A percentile compares a stretch with the other conserved stretches of the same genome.
These are phyloP conservation scores for Mastacembelus armatus DNA, from an alignment of 2,797 vertebrate genomes.

Conservation along the genomic window DNA sequence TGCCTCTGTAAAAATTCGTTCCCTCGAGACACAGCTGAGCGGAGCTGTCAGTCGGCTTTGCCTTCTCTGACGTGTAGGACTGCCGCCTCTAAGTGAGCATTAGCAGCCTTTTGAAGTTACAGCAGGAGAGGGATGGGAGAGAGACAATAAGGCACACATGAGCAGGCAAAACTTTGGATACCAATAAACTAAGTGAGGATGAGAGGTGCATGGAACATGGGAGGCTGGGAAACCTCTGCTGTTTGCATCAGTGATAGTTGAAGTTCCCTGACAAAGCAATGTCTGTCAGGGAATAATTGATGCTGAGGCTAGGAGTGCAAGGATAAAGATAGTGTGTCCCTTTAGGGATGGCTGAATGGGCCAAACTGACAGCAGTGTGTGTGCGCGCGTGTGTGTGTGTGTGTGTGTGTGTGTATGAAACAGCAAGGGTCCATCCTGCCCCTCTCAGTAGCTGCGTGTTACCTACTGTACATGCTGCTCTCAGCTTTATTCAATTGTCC, in stretches of 20 bases:
- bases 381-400: constrained; percentile 19
- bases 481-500: constrained; percentile 63
- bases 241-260: constrained; percentile 9
- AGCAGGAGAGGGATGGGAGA: constrained; percentile 40
- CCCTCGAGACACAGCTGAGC: constrained; percentile 54
- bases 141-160: constrained; percentile 31
- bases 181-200: not conserved
- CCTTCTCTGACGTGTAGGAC: constrained; percentile 51
- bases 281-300: constrained; percentile 57
- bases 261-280: constrained; percentile 47
- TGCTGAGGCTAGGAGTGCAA: constrained; percentile 47
- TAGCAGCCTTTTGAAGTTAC: constrained; percentile 69
- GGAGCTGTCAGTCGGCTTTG: constrained; percentile 52
- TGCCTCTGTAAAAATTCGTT: constrained; percentile 31
- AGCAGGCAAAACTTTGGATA: constrained; percentile 21
- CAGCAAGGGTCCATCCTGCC: constrained; percentile 41
- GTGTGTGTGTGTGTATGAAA: constrained; percentile 34
- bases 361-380: constrained; percentile 42
- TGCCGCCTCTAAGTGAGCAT: constrained; percentile 58
- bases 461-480: constrained; percentile 53
- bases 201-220: constrained; percentile 13
- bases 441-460: constrained; percentile 39
- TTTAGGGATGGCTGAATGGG: constrained; percentile 48
- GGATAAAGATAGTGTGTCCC: constrained; percentile 60
- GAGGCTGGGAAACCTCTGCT: constrained; percentile 26